Evolutionary conservation across 1,140 invertebrate genomes (phyloP).

Genomic region (Zaprionus lachaisei): DNA sequence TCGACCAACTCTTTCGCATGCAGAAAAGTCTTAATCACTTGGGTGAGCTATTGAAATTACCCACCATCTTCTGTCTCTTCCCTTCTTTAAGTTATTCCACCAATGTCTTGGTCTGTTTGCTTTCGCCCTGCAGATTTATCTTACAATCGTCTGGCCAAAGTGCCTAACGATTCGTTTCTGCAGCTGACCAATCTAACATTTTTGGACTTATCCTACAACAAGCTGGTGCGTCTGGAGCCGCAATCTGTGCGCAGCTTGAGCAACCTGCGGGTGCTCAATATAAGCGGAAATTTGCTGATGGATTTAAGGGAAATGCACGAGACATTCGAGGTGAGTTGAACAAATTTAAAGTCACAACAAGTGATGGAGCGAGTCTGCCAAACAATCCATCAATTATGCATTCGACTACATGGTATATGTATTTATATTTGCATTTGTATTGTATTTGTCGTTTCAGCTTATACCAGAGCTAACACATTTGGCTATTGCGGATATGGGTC

Average conservation of each 20-base stretch:
- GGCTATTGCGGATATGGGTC: conserved; percentile 86
- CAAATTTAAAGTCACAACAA: background rate
- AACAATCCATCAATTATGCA: conserved; percentile 6
- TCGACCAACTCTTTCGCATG: conserved; percentile 90
- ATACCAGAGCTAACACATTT: conserved; percentile 86
- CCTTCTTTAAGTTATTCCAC: background rate
- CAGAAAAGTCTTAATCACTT: conserved; percentile 86
- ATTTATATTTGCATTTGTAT: background rate
- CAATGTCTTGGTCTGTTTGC: background rate
- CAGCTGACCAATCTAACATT: conserved; percentile 88
- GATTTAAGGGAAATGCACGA: conserved; percentile 82
- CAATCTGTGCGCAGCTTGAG: conserved; percentile 85
- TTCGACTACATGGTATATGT: background rate
- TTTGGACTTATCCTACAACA: conserved; percentile 90
- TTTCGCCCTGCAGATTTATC: conserved; percentile 85
- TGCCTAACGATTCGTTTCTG: conserved; percentile 89
- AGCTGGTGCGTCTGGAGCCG: conserved; percentile 88
- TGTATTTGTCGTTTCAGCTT: conserved; percentile 71
- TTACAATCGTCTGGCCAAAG: conserved; percentile 89
- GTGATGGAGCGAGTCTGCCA: background rate
- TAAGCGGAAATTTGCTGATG: conserved; percentile 88
- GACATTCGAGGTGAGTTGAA: conserved; percentile 82
- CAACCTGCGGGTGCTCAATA: conserved; percentile 85
- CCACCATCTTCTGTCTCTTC: background rate
- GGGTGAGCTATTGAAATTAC: conserved; percentile 57